Percentiles rank a stretch among this genome's conserved stretches.
Evolutionary conservation across 2,888 invertebrate species (phyloP).

Genomic region (Mystacides longicornis): DNA sequence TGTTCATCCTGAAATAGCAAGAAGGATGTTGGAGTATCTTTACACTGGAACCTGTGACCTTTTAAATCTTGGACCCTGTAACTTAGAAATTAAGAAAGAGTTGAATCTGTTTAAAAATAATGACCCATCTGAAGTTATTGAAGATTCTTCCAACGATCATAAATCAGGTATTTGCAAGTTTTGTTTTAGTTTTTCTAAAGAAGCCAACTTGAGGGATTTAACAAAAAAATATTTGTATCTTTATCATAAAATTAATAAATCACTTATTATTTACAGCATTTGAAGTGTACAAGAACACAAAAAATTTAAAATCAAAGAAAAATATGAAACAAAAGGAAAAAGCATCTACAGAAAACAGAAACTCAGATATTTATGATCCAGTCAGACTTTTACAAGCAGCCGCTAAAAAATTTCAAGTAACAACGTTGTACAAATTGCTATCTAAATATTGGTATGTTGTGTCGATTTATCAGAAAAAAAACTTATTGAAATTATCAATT

Average conservation of each 20-base stretch:
- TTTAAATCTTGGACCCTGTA: slow-evolving; percentile 45
- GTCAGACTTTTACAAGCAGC: slow-evolving; percentile 50
- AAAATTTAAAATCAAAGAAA: slow-evolving; percentile 28
- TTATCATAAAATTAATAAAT: too few relatives aligned
- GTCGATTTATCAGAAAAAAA: too few relatives aligned
- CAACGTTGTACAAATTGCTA: slow-evolving; percentile 44
- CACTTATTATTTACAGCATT: slow-evolving; percentile 50
- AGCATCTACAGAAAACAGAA: slow-evolving; percentile 29
- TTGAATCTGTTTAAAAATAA: slow-evolving; percentile 8
- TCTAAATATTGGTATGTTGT: slow-evolving; percentile 46
- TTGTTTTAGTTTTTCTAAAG: too few relatives aligned
- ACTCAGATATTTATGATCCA: slow-evolving; percentile 41
- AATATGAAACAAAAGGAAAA: slow-evolving; percentile 29
- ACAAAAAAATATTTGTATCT: too few relatives aligned
- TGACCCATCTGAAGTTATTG: slow-evolving; percentile 3
- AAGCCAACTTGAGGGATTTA: too few relatives aligned
- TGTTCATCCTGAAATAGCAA: slow-evolving; percentile 58
- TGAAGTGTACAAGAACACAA: slow-evolving; percentile 40
- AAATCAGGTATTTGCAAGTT: slow-evolving; percentile 20
- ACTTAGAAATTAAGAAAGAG: slow-evolving; percentile 41
- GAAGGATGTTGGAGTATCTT: slow-evolving; percentile 60
- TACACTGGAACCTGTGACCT: slow-evolving; percentile 64
- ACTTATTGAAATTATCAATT: too few relatives aligned
- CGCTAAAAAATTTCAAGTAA: slow-evolving; percentile 48
- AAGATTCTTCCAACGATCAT: not conserved